phyloP scores from a whole-genome alignment of 64 coral and sea anemone genomes.

The Stylophora pistillata region DNA sequence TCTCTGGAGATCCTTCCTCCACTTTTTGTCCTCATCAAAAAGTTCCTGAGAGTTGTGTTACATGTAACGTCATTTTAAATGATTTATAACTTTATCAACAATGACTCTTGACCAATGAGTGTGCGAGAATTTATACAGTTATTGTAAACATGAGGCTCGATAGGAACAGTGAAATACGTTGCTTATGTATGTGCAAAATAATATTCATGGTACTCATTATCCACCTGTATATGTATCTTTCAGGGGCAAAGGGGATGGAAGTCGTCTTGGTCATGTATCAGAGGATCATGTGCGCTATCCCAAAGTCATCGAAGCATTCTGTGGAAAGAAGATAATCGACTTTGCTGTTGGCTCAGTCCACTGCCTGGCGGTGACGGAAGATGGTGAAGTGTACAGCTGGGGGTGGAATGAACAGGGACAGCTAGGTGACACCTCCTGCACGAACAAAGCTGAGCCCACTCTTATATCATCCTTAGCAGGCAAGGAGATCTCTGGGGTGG shows the following conservation, averaged over 20 bases:
- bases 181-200: not conserved
- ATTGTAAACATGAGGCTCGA: not conserved
- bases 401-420: conserved; percentile 97
- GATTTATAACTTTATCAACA: too few relatives aligned
- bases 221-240: not conserved
- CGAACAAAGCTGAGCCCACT: conserved; percentile 65
- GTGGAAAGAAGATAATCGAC: conserved; percentile 85
- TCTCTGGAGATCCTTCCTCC: too few relatives aligned
- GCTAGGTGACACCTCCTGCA: conserved; percentile 72
- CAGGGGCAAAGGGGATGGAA: conserved; percentile 98
- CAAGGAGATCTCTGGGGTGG: conserved; percentile 80
- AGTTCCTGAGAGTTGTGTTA: too few relatives aligned
- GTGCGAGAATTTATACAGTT: not conserved
- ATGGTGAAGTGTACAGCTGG: conserved; percentile 92
- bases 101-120: too few relatives aligned
- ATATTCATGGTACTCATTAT: not conserved
- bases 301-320: conserved; percentile 83
- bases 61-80: too few relatives aligned
- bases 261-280: conserved; percentile 85
- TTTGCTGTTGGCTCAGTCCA: conserved; percentile 96
- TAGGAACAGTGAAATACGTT: not conserved
- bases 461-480: conserved; percentile 53
- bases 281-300: conserved; percentile 90
- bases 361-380: conserved; percentile 84
- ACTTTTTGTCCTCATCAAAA: too few relatives aligned